Evolutionary conservation across 2,888 invertebrate genomes (phyloP), one percentile per base, ranked within the genome.

Genomic region (Drosophila phalerata): DNA sequence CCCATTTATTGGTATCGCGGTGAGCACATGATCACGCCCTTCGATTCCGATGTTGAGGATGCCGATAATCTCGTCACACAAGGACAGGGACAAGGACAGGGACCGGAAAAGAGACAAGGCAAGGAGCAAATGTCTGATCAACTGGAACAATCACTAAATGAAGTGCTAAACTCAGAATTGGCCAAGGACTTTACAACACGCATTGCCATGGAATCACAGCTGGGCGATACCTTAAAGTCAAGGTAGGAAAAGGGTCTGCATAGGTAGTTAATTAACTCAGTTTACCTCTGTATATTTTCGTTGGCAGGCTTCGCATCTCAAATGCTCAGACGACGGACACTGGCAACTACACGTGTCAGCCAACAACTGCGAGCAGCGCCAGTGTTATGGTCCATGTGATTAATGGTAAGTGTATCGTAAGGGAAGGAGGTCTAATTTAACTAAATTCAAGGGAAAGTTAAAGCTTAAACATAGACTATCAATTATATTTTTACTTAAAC

Each of bases 331-430:
- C 95, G 53, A 94, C 95, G 49, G 97, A 97, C 93, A 96, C 97
- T 62, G 97, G 97, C 66, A 97, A 97, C 93, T 97, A 97, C 93
- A 97, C 97, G 91, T 97, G 97, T 92, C 96, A 96, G 70, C 97
- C 97, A 11, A 97, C 97, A 38, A 96, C 96, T 92, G 97, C 97
- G 56, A 96, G 96, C 85, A 95, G 96, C 40, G 96, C 97, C 75
- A 96, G 96, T 83, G 96, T 97, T 89, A 96, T 96, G 92, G 97
- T 97, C 74, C 97, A 97, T 93, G 96, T 97, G 91, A 97, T 97
- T 92, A 97, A 97, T 93, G 97, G 97, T 97, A 93, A 94, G 94
- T 89, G 8, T 5, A 5, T 4, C 6, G 94, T 89, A 13, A 5
- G 1, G 1, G 1, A 1, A 0, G 19, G 30, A 30, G 15, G 5